phyloP scores from a whole-genome alignment of 2,113 vertebrate genomes.

The Prunella fulvescens region DNA sequence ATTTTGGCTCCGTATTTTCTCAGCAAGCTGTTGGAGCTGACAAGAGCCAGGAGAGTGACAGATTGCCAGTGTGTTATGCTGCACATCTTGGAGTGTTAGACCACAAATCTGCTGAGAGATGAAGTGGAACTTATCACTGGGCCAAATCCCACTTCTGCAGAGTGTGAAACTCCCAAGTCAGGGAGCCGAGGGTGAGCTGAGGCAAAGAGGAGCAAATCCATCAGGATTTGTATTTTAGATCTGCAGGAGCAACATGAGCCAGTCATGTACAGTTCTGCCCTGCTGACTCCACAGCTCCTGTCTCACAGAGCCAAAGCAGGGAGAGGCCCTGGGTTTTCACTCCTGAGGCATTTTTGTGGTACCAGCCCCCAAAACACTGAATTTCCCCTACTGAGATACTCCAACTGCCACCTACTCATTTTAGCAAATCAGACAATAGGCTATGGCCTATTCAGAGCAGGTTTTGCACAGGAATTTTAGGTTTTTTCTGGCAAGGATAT shows the following conservation, averaged over 20 bases:
- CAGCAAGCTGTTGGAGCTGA: slow-evolving; percentile 33
- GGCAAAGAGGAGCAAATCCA: neutral
- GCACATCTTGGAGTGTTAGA: slow-evolving; percentile 54
- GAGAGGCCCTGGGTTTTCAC: neutral
- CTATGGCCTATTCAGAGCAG: neutral
- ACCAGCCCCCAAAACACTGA: neutral
- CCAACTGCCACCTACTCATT: neutral
- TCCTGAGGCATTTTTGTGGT: neutral
- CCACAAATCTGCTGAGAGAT: slow-evolving; percentile 60
- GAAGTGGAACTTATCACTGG: neutral
- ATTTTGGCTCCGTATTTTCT: neutral
- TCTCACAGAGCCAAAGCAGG: neutral
- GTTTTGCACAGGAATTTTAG: neutral
- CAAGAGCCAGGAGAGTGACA: slow-evolving; percentile 41
- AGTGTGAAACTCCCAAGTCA: neutral
- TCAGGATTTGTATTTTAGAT: neutral
- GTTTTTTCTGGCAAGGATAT: neutral
- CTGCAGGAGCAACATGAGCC: neutral
- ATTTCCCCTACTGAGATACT: neutral
- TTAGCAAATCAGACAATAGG: neutral
- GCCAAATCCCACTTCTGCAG: slow-evolving; percentile 16
- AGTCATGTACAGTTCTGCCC: fast-evolving
- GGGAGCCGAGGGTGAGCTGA: neutral
- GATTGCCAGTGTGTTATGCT: slow-evolving; percentile 30
- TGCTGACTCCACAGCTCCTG: neutral